Percentiles rank a stretch among this genome's conserved stretches.
These are phyloP conservation scores for Gorsachius magnificus DNA, from an alignment of 2,797 vertebrate species.

Conservation along the genomic window DNA sequence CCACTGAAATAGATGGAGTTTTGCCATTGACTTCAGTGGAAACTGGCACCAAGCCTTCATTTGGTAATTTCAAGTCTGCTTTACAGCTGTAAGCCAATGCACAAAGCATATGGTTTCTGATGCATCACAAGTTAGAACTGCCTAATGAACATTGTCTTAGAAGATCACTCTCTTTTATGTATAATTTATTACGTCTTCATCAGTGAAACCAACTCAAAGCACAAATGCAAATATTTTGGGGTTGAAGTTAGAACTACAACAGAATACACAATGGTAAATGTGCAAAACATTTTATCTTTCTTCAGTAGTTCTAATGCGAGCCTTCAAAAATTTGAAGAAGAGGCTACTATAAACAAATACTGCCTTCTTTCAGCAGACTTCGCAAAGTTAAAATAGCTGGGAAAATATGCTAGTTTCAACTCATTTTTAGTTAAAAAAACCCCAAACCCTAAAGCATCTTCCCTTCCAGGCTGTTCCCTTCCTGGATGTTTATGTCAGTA, in stretches of 20 bases:
- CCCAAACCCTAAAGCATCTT: not conserved
- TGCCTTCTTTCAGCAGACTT: not conserved
- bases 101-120: constrained; percentile 44
- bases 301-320: constrained; percentile 27
- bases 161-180: constrained; percentile 17
- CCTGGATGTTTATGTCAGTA: not conserved
- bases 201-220: constrained; percentile 25
- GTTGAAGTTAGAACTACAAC: constrained; percentile 29
- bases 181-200: constrained; percentile 54
- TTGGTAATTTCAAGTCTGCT: constrained; percentile 36
- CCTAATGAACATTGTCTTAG: constrained; percentile 18
- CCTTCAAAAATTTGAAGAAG: not conserved
- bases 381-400: not conserved
- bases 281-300: not conserved
- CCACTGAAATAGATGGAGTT: constrained; percentile 5
- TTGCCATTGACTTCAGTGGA: constrained; percentile 25
- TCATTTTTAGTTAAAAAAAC: not conserved
- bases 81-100: constrained; percentile 27
- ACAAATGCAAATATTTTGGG: constrained; percentile 31
- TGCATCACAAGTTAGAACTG: constrained; percentile 18
- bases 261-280: constrained; percentile 49
- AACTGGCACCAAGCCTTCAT: not conserved
- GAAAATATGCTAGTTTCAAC: not conserved
- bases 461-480: not conserved
- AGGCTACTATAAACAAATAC: not conserved